Conservation (phyloP, 2,888 invertebrate genomes). For the Agriopis leucophaearia region DNA sequence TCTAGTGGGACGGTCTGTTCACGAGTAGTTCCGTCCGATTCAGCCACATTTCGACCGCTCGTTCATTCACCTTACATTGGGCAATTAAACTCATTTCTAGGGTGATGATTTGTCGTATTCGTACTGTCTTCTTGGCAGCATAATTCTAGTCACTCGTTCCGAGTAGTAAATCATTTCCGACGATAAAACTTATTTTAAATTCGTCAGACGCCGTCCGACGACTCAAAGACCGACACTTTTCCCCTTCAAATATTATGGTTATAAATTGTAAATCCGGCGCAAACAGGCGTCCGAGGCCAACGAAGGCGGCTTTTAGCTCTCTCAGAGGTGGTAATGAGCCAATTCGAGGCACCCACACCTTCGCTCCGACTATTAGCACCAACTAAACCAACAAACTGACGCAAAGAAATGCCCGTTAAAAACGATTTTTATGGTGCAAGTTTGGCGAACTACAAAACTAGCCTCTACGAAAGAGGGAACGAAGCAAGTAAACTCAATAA, state of each 20-base stretch:
- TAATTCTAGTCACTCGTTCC: slow-evolving; percentile 43
- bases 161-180: slow-evolving; percentile 43
- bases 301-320: slow-evolving; percentile 62
- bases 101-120: slow-evolving; percentile 52
- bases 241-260: slow-evolving; percentile 37
- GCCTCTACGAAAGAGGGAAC: slow-evolving; percentile 10
- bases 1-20: slow-evolving; percentile 72
- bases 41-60: slow-evolving; percentile 45
- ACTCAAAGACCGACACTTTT: slow-evolving; percentile 38
- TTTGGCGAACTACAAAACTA: slow-evolving; percentile 22
- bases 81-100: slow-evolving; percentile 65
- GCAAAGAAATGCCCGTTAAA: slow-evolving; percentile 29
- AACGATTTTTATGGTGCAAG: slow-evolving; percentile 28
- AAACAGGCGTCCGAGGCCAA: slow-evolving; percentile 58
- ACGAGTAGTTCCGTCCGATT: slow-evolving; percentile 66
- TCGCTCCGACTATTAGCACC: slow-evolving; percentile 59
- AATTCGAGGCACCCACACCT: slow-evolving; percentile 62
- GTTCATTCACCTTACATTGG: slow-evolving; percentile 70
- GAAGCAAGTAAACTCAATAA: slow-evolving; percentile 14
- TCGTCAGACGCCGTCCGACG: slow-evolving; percentile 38
- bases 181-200: slow-evolving; percentile 45
- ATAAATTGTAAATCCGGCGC: slow-evolving; percentile 55
- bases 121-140: slow-evolving; percentile 43
- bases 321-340: slow-evolving; percentile 66
- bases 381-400: slow-evolving; percentile 54